A percentile compares a stretch with the other conserved stretches of the same genome.
Evolutionary conservation across 2,888 invertebrate species (phyloP).

Genomic region (Oxyteleia sp.): DNA sequence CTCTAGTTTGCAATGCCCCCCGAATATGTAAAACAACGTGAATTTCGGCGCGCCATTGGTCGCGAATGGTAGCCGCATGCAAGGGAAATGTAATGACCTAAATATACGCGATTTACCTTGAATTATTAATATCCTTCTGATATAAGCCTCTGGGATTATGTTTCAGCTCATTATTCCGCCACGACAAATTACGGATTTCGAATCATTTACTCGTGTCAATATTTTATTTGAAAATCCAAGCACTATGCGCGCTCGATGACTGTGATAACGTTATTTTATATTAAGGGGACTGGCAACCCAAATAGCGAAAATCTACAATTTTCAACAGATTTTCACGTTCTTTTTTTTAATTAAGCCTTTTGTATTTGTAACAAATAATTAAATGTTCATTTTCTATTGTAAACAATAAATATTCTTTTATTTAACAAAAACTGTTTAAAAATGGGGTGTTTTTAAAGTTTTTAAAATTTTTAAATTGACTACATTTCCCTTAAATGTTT

Average conservation of each 20-base stretch:
- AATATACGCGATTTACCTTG: constrained; percentile 49
- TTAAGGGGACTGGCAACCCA: no score
- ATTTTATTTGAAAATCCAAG: constrained; percentile 11
- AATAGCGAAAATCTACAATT: no score
- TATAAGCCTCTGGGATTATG: constrained; percentile 41
- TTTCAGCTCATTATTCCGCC: constrained; percentile 44
- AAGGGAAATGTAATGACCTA: constrained; percentile 47
- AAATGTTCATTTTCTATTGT: no score
- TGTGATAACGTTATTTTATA: constrained; percentile 17
- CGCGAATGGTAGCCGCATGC: constrained; percentile 45
- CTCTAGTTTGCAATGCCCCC: background rate
- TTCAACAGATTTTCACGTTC: no score
- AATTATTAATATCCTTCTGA: constrained; percentile 58
- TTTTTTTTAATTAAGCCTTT: no score
- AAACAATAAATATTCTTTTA: no score
- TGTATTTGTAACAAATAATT: no score
- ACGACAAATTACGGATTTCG: constrained; percentile 41
- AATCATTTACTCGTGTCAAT: constrained; percentile 26
- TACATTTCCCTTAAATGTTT: no score
- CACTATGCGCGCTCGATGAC: background rate
- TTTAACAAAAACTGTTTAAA: no score
- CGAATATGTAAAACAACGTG: constrained; percentile 43
- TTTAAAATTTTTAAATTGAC: no score
- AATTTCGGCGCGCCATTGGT: constrained; percentile 42
- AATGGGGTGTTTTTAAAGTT: no score